Evolutionary conservation across 2,113 vertebrate species (phyloP), one percentile per base, ranked within the genome.

Genomic region (Channa maculata): DNA sequence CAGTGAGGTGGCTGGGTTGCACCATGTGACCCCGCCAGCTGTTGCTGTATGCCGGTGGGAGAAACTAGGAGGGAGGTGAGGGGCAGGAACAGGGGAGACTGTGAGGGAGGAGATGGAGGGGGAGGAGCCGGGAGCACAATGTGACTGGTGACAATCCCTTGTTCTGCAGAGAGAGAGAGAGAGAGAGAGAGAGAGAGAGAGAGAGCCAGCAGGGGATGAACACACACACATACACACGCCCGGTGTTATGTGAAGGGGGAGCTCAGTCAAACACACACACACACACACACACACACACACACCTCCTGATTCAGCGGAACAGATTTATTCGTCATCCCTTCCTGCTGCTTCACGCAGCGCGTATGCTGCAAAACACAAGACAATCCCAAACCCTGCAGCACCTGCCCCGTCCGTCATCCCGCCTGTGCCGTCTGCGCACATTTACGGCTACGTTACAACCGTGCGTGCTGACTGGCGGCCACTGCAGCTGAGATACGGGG

Each of bases 21-120:
- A 71, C 77, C 80, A 92, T 88, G 89, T 92, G 89, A 93, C 87
- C 82, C 76, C 58, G 43, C 89, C 90, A 93, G 92, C 92, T 93
- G 90, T 93, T 93, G 87, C 89, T 90, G 84, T 82, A 79, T 81
- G 84, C 79, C 85, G 82, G 46, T 83, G 77, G 71, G 82, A 78
- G 87, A 84, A 75, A 78, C 54, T 4, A 64, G 49, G 70, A 75
- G 76, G 65, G 86, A 87, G 80, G 77, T 70, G 67, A 69, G 58
- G 55, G 73, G 75, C 43, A 67, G 75, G 37, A 44, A 54, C 53
- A 49, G 64, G 64, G 57, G 43, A 46, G 62, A 62, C 24, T 24
- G 41, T 5, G 14, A 57, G 62, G n/a, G 43, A 69, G 86, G 83
- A 24, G 24, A 24, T 24, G 87, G 72, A 83, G 85, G 86, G 77